phyloP scores from a whole-genome alignment of 2,888 invertebrate genomes.

The Drosophila nr. medialis region DNA sequence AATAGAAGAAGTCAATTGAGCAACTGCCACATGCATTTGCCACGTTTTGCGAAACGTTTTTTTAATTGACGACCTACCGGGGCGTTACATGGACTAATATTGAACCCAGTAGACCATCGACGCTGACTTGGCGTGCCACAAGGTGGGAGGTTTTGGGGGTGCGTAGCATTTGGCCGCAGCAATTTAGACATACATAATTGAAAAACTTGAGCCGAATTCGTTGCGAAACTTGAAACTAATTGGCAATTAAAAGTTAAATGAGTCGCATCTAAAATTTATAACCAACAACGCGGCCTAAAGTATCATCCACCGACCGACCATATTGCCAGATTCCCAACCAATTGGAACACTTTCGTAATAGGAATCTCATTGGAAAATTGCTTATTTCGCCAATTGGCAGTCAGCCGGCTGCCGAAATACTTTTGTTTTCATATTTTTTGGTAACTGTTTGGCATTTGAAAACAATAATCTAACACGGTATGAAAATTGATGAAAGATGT shows the following conservation, averaged over 20 bases:
- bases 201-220: constrained; percentile 59
- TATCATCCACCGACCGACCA: constrained; percentile 16
- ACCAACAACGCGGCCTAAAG: constrained; percentile 13
- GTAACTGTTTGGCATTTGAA: constrained; percentile 3
- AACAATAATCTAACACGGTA: constrained; percentile 14
- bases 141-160: not conserved
- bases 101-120: not conserved
- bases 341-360: constrained; percentile 29
- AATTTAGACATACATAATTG: constrained; percentile 60
- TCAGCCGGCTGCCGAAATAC: not conserved
- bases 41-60: constrained; percentile 18
- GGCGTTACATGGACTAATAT: constrained; percentile 16
- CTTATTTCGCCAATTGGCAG: constrained; percentile 14
- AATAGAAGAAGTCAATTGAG: constrained; percentile 16
- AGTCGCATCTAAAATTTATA: constrained; percentile 56
- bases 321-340: constrained; percentile 35
- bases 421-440: not conserved
- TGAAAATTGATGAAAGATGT: constrained; percentile 18
- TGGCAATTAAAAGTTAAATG: constrained; percentile 64
- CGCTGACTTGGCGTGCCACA: not conserved
- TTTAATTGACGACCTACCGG: constrained; percentile 39
- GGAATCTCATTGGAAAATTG: constrained; percentile 25
- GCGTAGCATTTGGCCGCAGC: constrained; percentile 27
- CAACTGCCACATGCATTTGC: constrained; percentile 31
- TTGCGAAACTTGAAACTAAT: constrained; percentile 59